Percentiles rank a stretch among this genome's conserved stretches.
Evolutionary conservation across 2,113 vertebrate genomes (phyloP).

Genomic region (Heterotilapia buettikoferi): DNA sequence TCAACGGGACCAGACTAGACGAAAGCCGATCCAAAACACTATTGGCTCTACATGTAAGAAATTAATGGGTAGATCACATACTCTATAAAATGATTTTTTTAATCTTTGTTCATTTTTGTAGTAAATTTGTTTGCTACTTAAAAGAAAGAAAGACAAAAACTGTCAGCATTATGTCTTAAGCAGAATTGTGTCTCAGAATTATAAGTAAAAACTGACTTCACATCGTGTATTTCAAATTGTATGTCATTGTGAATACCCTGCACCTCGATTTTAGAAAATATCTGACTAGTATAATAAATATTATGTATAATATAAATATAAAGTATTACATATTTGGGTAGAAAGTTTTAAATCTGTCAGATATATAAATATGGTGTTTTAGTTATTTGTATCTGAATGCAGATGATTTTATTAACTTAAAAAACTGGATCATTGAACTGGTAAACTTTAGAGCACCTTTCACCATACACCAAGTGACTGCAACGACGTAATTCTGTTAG

Average conservation of each 20-base stretch:
- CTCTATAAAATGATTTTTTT: not conserved
- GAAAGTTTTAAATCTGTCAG: not conserved
- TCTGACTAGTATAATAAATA: not conserved
- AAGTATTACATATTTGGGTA: not conserved
- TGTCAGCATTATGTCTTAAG: not conserved
- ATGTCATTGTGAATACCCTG: not conserved
- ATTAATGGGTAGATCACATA: not conserved
- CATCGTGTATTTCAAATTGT: not conserved
- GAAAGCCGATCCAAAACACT: conserved; percentile 79
- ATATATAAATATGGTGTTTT: not conserved
- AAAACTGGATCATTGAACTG: no score
- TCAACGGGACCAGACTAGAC: conserved; percentile 83
- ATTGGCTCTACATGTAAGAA: conserved; percentile 84
- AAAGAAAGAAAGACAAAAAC: not conserved
- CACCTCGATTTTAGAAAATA: not conserved
- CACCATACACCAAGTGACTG: no score
- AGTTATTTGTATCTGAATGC: not conserved
- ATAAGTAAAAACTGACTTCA: not conserved
- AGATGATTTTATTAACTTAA: no score
- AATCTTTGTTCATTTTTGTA: not conserved
- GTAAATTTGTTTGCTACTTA: not conserved
- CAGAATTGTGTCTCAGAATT: not conserved
- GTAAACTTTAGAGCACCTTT: no score
- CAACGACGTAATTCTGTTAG: no score
- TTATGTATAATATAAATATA: not conserved